phyloP scores from a whole-genome alignment of 2,113 vertebrate species.

The Megaleporinus macrocephalus region DNA sequence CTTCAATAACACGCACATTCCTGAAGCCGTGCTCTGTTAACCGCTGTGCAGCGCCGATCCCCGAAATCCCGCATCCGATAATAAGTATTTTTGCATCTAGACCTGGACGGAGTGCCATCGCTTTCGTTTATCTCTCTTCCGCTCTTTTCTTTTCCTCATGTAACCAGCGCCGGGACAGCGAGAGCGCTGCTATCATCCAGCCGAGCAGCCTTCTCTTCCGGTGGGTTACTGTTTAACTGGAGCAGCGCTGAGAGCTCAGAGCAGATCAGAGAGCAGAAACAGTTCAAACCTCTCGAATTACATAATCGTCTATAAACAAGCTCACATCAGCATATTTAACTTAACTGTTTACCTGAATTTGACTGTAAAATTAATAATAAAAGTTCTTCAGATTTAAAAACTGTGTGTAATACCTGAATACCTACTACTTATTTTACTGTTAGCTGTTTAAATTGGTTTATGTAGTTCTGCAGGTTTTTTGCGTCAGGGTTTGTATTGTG shows the following conservation, averaged over 20 bases:
- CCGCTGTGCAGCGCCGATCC: constrained; percentile 77
- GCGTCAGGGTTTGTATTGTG: too few relatives aligned
- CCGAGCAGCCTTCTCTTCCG: not conserved
- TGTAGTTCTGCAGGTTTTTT: too few relatives aligned
- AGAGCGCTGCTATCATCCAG: not conserved
- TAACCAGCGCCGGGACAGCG: not conserved
- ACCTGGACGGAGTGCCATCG: constrained; percentile 45
- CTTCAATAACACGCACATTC: constrained; percentile 80
- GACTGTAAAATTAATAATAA: too few relatives aligned
- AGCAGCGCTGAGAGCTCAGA: not conserved
- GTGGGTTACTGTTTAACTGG: not conserved
- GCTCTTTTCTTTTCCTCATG: too few relatives aligned
- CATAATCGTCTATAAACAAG: too few relatives aligned
- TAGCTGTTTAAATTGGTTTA: too few relatives aligned
- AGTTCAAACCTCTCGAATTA: not conserved
- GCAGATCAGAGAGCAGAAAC: not conserved
- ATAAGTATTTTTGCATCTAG: constrained; percentile 69
- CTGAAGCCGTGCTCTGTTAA: constrained; percentile 70
- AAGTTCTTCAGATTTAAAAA: too few relatives aligned
- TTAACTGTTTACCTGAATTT: too few relatives aligned
- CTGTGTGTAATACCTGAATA: too few relatives aligned
- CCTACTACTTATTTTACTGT: too few relatives aligned
- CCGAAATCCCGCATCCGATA: constrained; percentile 84
- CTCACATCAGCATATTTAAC: too few relatives aligned
- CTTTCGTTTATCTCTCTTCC: not conserved